Evolutionary conservation across 64 coral and sea anemone genomes (phyloP).

Genomic region (Dendronephthya gigantea): DNA sequence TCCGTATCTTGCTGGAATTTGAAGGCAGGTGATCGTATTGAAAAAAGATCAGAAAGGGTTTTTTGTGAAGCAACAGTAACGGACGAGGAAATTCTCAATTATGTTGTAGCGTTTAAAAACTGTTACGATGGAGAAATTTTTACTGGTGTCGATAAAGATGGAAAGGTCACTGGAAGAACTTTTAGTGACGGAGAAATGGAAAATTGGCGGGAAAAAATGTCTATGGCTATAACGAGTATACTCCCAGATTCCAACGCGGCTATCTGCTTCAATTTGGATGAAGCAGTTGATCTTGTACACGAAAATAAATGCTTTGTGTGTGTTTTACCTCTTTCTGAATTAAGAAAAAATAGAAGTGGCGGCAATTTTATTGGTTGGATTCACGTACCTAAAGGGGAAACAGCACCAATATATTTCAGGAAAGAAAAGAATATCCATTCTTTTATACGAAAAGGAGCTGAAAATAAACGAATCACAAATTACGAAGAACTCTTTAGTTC

Average conservation of each 20-base stretch:
- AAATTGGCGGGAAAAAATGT: constrained; percentile 26
- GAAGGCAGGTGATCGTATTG: not conserved
- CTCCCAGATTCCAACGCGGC: constrained; percentile 26
- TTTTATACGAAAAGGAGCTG: constrained; percentile 45
- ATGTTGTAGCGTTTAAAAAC: constrained; percentile 52
- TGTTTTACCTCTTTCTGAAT: constrained; percentile 23
- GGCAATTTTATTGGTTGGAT: not conserved
- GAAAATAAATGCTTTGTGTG: constrained; percentile 45
- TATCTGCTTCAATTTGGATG: constrained; percentile 20
- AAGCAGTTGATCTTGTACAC: constrained; percentile 26
- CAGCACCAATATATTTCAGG: constrained; percentile 9
- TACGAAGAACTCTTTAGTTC: constrained; percentile 43
- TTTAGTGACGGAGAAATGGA: not conserved
- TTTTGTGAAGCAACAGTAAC: not conserved
- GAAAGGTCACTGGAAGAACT: constrained; percentile 15
- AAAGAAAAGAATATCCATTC: constrained; percentile 44
- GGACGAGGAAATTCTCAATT: not conserved
- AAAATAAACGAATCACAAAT: constrained; percentile 46
- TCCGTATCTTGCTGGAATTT: not conserved
- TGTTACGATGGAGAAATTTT: constrained; percentile 53
- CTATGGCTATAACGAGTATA: constrained; percentile 39
- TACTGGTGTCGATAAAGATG: constrained; percentile 35
- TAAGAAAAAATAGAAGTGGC: not conserved
- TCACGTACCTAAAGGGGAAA: constrained; percentile 45
- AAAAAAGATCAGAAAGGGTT: not conserved